Base-by-base conservation (phyloP, 2,888 invertebrate genomes). In the Acanthosepion esculentum region DNA sequence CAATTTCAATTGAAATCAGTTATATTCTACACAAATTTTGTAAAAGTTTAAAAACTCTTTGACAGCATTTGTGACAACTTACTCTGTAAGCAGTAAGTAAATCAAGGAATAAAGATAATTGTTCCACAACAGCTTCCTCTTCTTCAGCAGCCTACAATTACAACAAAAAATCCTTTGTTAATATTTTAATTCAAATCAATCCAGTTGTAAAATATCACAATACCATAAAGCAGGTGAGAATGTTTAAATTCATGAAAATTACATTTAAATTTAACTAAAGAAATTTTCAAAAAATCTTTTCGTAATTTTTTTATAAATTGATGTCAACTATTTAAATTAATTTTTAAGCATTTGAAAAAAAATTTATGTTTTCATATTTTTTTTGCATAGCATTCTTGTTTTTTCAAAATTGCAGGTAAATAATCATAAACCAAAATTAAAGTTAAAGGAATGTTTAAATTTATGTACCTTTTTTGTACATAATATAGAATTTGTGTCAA, bases 41-140 rank as follows among this genome's bases (percentile, higher is more conserved):
- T 33, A 78, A 78, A n/a, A 78, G n/a, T 78, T 78, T 78, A n/a
- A 78, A 12, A 78, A 12, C n/a, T 20, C 15, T n/a, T 78, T 78
- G 5, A n/a, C 12, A 18, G 12, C 12, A 78, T n/a, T 3, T 2
- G 29, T 29, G 8, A 93, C 18, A 64, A 95, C 96, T 95, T 95
- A 97, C 97, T 96, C 96, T 97, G 95, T 97, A 97, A 33, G 97
- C 96, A 94, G 95, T 95, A 33, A 97, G 96, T 91, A 97, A 95
- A 95, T 97, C 97, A 94, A 97, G 96, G 94, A 97, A 97, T 41
- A 97, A 95, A 91, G 97, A 96, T 41, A 97, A 95, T 95, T 97
- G 96, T 95, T 97, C 97, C 53, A 97, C 97, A 48, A 97, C 96
- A 10, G 95, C 95, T 94, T 97, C 96, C 95, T 97, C 97, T 95